These are phyloP conservation scores for Rotaria magnacalcarata DNA, from an alignment of 2,888 invertebrate species.

Conservation along the genomic window DNA sequence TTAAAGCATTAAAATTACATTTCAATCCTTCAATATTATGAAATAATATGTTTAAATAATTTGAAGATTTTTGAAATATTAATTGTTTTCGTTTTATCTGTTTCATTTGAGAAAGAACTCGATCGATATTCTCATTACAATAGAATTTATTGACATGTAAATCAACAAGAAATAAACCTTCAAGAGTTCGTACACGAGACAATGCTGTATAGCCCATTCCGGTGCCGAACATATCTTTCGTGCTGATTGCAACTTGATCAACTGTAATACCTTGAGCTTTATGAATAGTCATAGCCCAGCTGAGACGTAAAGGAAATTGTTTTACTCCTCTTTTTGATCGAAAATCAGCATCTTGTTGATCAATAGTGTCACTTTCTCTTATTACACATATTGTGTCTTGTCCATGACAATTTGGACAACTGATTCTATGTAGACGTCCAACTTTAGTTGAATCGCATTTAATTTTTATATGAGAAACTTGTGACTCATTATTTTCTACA, in stretches of 20 bases:
- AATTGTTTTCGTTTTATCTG: background rate
- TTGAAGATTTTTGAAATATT: no score
- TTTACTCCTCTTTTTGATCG: constrained; percentile 51
- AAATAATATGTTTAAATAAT: no score
- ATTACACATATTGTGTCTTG: background rate
- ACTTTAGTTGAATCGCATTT: background rate
- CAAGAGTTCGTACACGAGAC: constrained; percentile 80
- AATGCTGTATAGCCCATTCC: constrained; percentile 94
- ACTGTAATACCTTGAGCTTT: constrained; percentile 88
- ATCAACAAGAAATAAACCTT: constrained; percentile 77
- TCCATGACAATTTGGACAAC: background rate
- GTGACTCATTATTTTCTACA: constrained; percentile 71
- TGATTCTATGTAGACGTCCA: background rate
- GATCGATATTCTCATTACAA: constrained; percentile 65
- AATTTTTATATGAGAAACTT: constrained; percentile 66
- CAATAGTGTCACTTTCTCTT: background rate
- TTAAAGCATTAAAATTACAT: background rate
- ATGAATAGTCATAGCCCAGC: constrained; percentile 98
- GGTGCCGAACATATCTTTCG: constrained; percentile 83
- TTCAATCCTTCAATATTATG: background rate
- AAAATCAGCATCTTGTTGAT: background rate
- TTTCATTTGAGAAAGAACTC: background rate
- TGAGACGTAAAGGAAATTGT: constrained; percentile 81
- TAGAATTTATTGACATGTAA: constrained; percentile 80
- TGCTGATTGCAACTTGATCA: constrained; percentile 88